Percentiles rank a stretch among this genome's conserved stretches.
Conservation (phyloP, 2,797 vertebrate genomes). For the Labeo calbasu region DNA sequence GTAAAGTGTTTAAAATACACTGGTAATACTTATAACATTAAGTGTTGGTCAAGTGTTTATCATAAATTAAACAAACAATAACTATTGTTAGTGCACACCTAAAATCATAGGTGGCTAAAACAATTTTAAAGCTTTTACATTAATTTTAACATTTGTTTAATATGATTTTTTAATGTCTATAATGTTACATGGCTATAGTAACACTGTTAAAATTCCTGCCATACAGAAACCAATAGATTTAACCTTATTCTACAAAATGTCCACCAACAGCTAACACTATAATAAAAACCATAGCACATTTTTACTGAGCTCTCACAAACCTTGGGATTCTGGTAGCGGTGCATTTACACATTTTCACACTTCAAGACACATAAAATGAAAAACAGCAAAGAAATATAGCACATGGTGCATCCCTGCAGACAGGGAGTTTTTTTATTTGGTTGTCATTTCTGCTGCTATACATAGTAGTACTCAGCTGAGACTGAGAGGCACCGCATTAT, state of each 20-base stretch:
- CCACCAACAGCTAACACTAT: background rate
- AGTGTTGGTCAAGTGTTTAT: too few species aligned
- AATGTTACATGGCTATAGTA: background rate
- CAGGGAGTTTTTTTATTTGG: constrained; percentile 49
- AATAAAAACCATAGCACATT: background rate
- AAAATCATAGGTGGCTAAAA: background rate
- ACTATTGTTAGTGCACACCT: background rate
- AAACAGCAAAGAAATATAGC: constrained; percentile 13
- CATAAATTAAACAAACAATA: too few species aligned
- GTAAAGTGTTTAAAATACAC: too few species aligned
- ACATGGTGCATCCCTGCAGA: constrained; percentile 42
- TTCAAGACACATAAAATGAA: constrained; percentile 6
- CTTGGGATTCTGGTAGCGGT: background rate
- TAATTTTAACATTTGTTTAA: too few species aligned
- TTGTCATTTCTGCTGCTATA: constrained; percentile 47
- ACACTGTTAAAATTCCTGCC: background rate
- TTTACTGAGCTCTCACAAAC: background rate
- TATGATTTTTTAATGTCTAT: background rate
- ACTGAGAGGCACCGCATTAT: constrained; percentile 33
- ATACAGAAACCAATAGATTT: background rate
- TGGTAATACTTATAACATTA: too few species aligned
- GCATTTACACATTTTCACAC: constrained; percentile 18
- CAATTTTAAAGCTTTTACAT: background rate
- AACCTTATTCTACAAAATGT: background rate
- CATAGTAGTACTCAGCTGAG: constrained; percentile 22